Base-by-base conservation (phyloP, 2,797 vertebrate species). In the Bufotes viridis region DNA sequence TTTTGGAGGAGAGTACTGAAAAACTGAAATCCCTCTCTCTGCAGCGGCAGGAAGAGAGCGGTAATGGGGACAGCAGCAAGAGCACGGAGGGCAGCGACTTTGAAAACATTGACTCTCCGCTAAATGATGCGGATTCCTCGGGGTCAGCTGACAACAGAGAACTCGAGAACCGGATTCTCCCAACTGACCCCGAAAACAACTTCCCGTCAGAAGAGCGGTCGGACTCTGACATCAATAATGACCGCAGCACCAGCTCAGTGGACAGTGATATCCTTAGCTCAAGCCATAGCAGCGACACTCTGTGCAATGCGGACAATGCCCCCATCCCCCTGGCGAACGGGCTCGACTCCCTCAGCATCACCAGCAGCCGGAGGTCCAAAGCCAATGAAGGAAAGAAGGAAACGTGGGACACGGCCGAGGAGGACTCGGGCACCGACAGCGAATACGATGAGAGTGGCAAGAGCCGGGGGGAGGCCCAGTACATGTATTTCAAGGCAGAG, bases 261-360 rank as follows among this genome's bases (percentile, higher is more conserved):
- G 98, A 99, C 96, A 99, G 98, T 8, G 98, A 99, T 87, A 99
- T 99, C 92, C 96, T 99, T 87, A 99, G 98, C 95, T 99, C 98
- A 88, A 99, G 98, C 92, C 98, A 99, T 90, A 99, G 98, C 92
- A 99, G 98, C 53, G 98, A 99, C 91, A 99, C 98, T 0, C 92
- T 99, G 90, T 99, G 98, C 93, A 99, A 99, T 0, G 98, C 98
- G 1, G 98, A 99, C 93, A 97, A 92, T 24, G 94, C 96, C 17
- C 96, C 97, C 0, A 95, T 98, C 63, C 97, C 98, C 79, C 93
- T 99, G 93, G 97, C 98, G 51, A 99, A 99, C 0, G 98, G 98
- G 90, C 95, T 99, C 42, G 98, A 99, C 90, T 98, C 98, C 0
- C 98, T 99, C 91, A 98, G 98, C 91, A 99, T 99, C 94, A 99